Base-by-base conservation (phyloP, 64 coral and sea anemone genomes). In the Platygyra sinensis region DNA sequence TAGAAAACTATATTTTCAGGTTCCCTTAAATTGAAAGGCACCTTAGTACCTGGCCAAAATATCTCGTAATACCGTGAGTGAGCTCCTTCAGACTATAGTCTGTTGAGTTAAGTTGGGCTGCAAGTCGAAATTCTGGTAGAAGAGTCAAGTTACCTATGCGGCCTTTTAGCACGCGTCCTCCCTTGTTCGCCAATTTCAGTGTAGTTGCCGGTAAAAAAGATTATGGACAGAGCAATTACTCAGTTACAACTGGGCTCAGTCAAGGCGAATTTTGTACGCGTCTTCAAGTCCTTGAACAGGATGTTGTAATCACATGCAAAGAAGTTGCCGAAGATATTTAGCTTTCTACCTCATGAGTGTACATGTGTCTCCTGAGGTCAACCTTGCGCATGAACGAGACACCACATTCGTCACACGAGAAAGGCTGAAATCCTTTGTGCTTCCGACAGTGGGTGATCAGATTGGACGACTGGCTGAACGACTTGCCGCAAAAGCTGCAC, bases 391-490 rank as follows among this genome's bases (percentile, higher is more conserved):
- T 87, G 59, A 92, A 92, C n/a, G 90, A 67, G 1, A 92, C 60
- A 3, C 90, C 90, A 49, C 90, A 92, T 13, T 92, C 90, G 7
- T 81, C 61, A 77, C 90, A 92, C 25, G 90, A 92, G 25, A 92
- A 92, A 10, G 90, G 90, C 75, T 92, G 86, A 82, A 92, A 92
- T 46, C 90, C 90, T 27, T 92, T 92, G 73, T 92, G 90, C 38
- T 92, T 92, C 10, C 90, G 73, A 72, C 90, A 92, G 14, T 92
- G 90, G 2, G 90, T 92, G 62, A 92, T 92, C 30, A 92, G 90
- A 86, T 92, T 92, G 18, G 90, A 92, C 13, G 90, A 92, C 90
- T 92, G 90, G 39, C 90, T 92, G 61, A 92, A 92, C 3, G 90
- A 78, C 90, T 92, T 92, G 30, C 90, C 90, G 17, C 83, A 92